phyloP scores from a whole-genome alignment of 2,888 invertebrate species.

The Diabrotica balteata region DNA sequence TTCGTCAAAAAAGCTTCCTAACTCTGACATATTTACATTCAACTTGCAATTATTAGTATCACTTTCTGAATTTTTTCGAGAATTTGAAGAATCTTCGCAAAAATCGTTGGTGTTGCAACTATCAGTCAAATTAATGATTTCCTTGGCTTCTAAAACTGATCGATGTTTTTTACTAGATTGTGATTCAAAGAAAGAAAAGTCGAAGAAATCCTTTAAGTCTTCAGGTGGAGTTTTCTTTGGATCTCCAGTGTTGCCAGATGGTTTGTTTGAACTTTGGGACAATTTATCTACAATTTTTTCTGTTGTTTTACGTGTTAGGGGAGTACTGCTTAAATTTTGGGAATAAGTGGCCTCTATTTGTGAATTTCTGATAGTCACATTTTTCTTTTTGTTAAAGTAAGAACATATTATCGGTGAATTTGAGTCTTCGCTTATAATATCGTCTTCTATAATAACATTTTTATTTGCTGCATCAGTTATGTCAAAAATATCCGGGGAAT shows the following conservation, averaged over 20 bases:
- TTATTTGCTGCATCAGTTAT: background rate
- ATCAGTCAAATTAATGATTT: conserved; percentile 14
- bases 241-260: too few relatives aligned
- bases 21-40: background rate
- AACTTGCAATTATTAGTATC: background rate
- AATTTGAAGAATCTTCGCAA: conserved; percentile 13
- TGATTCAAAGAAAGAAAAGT: conserved; percentile 33
- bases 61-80: conserved; percentile 8
- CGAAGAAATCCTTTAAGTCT: conserved; percentile 35
- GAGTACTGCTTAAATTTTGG: too few relatives aligned
- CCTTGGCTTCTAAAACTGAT: background rate
- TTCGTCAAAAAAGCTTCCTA: background rate
- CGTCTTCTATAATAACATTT: background rate
- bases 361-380: too few relatives aligned
- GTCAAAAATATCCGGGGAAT: conserved; percentile 39
- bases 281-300: too few relatives aligned
- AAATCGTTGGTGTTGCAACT: conserved; percentile 17
- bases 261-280: too few relatives aligned
- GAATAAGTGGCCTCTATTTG: too few relatives aligned
- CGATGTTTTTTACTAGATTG: conserved; percentile 2
- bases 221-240: background rate
- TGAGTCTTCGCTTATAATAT: conserved; percentile 16
- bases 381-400: conserved; percentile 18
- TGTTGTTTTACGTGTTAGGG: too few relatives aligned
- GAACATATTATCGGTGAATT: conserved; percentile 36